Base-by-base conservation (phyloP, 2,797 vertebrate species). In the Eleutherodactylus coqui region DNA sequence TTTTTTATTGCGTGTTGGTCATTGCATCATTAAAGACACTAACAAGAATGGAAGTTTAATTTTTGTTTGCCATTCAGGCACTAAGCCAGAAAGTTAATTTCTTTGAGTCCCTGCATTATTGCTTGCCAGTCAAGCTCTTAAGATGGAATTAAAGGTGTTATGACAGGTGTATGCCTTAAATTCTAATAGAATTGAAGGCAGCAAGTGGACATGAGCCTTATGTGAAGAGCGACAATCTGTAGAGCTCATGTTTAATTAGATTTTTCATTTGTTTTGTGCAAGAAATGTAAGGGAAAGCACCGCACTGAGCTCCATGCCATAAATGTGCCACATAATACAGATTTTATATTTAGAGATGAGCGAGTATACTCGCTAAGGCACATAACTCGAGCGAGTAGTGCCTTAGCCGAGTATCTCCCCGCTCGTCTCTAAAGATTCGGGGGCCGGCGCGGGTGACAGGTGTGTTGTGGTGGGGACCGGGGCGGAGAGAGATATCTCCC, bases 11-110 rank as follows among this genome's bases (percentile, higher is more conserved):
- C 36, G 41, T 41, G 51, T 38, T 78, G 76, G 32, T 38, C 76
- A 78, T 58, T 78, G 51, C 34, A 58, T 78, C 51, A 58, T 58
- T 78, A 78, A 78, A 55, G 51, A 78, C 75, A 78, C 76, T 78
- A 78, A 78, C 76, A 78, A 58, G 76, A 78, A 78, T 78, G 34
- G 51, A 58, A 78, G 51, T 78, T 41, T 78, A 41, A 58, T 78
- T 58, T 58, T 78, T 58, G 76, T 58, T 78, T 78, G 51, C 10
- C 51, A n/a, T 78, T 77, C 32, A 55, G 51, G 75, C 75, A 55
- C 3, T 36, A 10, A 21, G 75, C 75, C 75, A 77, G 75, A 14
- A 58, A 38, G 49, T 77, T 77, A 77, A 77, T 77, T 77, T 55
- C 32, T 34, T 21, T 53, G 75, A 53, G 32, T 34, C 4, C 75